Percentiles rank a stretch among this genome's conserved stretches.
These are phyloP conservation scores for Neocrepidodera transversa DNA, from an alignment of 2,888 invertebrate genomes.

Conservation along the genomic window DNA sequence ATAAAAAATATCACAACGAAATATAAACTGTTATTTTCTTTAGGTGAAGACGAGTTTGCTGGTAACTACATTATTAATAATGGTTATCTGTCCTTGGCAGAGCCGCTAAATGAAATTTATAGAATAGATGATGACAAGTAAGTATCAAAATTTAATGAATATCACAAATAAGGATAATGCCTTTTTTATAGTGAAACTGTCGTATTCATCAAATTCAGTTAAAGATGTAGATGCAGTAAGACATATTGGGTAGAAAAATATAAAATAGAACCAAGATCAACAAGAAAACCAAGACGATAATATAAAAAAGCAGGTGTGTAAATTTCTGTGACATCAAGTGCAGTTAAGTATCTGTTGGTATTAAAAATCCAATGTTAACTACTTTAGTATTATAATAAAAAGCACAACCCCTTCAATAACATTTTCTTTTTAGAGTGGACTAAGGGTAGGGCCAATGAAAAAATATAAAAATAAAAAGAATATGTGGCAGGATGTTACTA, in stretches of 20 bases:
- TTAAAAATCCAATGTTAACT: no score
- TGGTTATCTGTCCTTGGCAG: background rate
- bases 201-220: background rate
- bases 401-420: background rate
- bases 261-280: no score
- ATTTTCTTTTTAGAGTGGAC: background rate
- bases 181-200: background rate
- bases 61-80: slow-evolving; percentile 1
- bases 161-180: no score
- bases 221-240: background rate
- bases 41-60: no score
- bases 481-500: slow-evolving; percentile 32
- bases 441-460: background rate
- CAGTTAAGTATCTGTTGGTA: background rate
- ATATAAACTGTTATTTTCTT: no score
- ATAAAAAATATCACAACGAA: no score
- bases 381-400: background rate
- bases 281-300: no score
- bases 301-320: no score
- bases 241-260: no score
- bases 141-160: background rate
- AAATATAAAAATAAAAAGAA: slow-evolving; percentile 33
- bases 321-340: background rate
- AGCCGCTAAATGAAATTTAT: background rate
- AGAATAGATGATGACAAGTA: no score